Conservation (phyloP, 2,888 invertebrate species). For the Scaptomyza polygonia region DNA sequence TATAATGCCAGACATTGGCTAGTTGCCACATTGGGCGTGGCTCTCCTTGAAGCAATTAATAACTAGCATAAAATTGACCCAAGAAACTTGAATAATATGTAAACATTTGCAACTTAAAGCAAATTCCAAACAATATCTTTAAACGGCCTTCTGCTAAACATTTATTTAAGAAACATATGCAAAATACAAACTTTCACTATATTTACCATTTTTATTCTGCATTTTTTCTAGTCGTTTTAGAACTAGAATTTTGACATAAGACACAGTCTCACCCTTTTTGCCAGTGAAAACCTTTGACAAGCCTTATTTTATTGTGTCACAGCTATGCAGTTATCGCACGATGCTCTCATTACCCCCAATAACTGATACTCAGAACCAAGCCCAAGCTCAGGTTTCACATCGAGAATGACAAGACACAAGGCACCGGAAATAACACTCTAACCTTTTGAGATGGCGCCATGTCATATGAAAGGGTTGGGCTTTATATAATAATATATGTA, state of each 20-base stretch:
- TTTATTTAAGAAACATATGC: no score
- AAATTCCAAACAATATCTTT: slow-evolving; percentile 46
- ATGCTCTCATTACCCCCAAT: slow-evolving; percentile 36
- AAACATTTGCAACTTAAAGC: slow-evolving; percentile 12
- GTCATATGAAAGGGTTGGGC: slow-evolving; percentile 51
- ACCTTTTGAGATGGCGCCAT: slow-evolving; percentile 46
- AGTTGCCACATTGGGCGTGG: not conserved
- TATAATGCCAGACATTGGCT: not conserved
- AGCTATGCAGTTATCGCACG: slow-evolving; percentile 35
- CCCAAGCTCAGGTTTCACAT: slow-evolving; percentile 38
- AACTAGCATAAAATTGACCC: not conserved
- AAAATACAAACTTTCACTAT: slow-evolving; percentile 10
- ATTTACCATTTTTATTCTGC: not conserved
- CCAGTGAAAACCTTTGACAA: slow-evolving; percentile 26
- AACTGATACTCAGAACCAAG: slow-evolving; percentile 44
- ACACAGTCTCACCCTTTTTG: slow-evolving; percentile 19
- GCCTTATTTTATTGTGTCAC: slow-evolving; percentile 26
- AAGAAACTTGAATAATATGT: not conserved
- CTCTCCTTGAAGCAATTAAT: not conserved
- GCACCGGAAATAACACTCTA: slow-evolving; percentile 66
- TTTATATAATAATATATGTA: no score
- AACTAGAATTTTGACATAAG: slow-evolving; percentile 26
- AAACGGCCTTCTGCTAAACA: no score
- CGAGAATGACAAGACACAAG: slow-evolving; percentile 39
- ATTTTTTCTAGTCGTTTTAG: slow-evolving; percentile 5